phyloP scores from a whole-genome alignment of 2,797 vertebrate species.

The Gambusia yucatana region DNA sequence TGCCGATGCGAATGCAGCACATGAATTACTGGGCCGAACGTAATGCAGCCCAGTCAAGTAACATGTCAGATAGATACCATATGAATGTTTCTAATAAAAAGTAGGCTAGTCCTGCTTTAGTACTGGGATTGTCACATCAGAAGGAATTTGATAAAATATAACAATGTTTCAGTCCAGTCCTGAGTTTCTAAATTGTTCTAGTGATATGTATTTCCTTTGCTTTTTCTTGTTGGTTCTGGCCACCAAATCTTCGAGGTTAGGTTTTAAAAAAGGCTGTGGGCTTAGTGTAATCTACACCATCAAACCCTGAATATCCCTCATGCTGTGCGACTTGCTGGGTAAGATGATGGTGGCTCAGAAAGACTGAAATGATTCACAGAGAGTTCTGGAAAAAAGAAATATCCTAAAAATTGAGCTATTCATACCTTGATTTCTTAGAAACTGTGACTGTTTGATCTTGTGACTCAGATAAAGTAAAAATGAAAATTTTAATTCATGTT shows the following conservation, averaged over 20 bases:
- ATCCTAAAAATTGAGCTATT: neutral
- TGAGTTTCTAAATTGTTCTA: neutral
- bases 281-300: neutral
- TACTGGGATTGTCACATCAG: neutral
- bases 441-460: neutral
- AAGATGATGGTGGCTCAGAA: neutral
- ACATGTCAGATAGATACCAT: neutral
- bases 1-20: slow-evolving; percentile 23
- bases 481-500: no score
- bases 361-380: neutral
- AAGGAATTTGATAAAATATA: neutral
- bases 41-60: slow-evolving; percentile 1
- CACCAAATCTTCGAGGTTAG: neutral
- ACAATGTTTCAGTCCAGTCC: no score
- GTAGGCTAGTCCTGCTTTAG: neutral
- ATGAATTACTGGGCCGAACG: slow-evolving; percentile 12
- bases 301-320: neutral
- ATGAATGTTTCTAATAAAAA: neutral
- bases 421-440: neutral
- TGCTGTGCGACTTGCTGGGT: neutral
- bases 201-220: neutral
- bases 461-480: neutral
- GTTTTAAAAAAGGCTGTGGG: neutral
- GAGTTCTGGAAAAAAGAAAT: neutral
- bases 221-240: neutral